These are phyloP conservation scores for Actias luna DNA, from an alignment of 2,888 invertebrate genomes.

Conservation along the genomic window DNA sequence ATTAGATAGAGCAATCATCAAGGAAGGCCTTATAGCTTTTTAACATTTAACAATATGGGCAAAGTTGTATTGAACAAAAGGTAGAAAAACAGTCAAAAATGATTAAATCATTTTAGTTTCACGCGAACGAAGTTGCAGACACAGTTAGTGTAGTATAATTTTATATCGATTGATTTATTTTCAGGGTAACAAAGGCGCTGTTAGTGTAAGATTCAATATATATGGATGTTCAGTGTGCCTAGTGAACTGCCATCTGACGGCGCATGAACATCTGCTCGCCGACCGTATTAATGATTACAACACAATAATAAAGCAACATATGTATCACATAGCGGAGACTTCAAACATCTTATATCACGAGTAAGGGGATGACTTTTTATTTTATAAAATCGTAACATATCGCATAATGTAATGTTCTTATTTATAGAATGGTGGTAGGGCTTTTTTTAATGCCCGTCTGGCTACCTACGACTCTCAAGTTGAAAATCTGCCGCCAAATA, in stretches of 20 bases:
- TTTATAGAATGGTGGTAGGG: no score
- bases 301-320: constrained; percentile 91
- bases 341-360: constrained; percentile 95
- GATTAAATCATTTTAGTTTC: no score
- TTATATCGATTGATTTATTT: constrained; percentile 6
- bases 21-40: no score
- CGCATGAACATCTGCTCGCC: constrained; percentile 92
- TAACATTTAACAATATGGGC: no score
- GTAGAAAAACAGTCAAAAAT: no score
- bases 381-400: background rate
- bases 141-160: background rate
- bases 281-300: constrained; percentile 94
- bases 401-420: no score
- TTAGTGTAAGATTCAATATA: constrained; percentile 92
- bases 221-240: constrained; percentile 94
- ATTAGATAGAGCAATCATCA: no score
- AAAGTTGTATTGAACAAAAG: no score
- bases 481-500: no score
- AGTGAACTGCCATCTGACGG: constrained; percentile 94
- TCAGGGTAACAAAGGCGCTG: constrained; percentile 97
- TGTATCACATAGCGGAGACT: constrained; percentile 89
- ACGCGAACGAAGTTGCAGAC: no score
- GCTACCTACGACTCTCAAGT: no score
- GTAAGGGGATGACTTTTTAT: constrained; percentile 75
- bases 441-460: no score